phyloP scores from a whole-genome alignment of 2,113 vertebrate genomes.

The Tragelaphus buxtoni region DNA sequence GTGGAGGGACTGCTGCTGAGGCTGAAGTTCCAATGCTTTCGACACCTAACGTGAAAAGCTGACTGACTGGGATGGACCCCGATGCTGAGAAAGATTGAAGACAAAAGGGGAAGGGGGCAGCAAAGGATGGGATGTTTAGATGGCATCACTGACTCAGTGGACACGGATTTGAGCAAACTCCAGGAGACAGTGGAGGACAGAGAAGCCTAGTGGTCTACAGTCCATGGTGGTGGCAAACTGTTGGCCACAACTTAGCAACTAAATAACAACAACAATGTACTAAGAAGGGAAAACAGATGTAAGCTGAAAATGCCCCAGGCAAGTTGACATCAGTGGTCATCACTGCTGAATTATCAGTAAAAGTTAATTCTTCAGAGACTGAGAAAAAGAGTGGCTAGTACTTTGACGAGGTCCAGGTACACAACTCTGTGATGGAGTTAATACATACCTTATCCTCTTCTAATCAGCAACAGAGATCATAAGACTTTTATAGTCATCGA shows the following conservation, averaged over 20 bases:
- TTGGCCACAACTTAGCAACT: rapidly evolving
- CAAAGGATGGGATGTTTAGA: neutral
- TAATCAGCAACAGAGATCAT: neutral
- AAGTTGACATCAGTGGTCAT: neutral
- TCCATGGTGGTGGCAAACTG: neutral
- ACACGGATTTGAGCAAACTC: neutral
- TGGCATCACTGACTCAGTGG: neutral
- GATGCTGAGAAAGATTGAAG: neutral
- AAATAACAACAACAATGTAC: neutral
- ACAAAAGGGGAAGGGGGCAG: neutral
- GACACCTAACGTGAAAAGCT: neutral
- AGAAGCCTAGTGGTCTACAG: neutral
- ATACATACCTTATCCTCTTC: neutral
- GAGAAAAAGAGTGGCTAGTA: neutral
- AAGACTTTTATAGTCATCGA: neutral
- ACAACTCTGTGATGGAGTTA: neutral
- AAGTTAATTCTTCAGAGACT: neutral
- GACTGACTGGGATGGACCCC: neutral
- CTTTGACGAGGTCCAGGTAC: neutral
- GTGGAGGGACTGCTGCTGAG: neutral
- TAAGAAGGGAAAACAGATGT: neutral
- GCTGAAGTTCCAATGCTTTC: neutral
- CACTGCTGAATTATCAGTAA: neutral
- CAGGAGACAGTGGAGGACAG: neutral
- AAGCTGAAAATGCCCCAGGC: neutral